Conservation (phyloP, 2,888 invertebrate species). For the Andricus quercusramuli region DNA sequence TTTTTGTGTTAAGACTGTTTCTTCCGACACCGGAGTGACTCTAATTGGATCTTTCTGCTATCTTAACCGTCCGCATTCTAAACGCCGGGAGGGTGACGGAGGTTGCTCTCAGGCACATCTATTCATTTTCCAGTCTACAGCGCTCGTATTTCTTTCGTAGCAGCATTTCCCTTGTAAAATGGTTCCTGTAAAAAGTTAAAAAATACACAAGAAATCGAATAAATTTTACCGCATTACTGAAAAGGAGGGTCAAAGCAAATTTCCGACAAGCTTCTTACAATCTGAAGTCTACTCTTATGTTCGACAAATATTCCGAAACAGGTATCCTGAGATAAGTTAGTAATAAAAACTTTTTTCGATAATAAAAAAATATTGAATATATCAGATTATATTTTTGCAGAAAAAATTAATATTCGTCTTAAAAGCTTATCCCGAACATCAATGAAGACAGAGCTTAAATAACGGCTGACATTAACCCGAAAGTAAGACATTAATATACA, state of each 20-base stretch:
- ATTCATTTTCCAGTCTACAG: background rate
- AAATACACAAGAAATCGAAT: background rate
- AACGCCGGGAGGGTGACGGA: constrained; percentile 14
- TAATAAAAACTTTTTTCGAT: too few relatives aligned
- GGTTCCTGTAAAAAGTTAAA: background rate
- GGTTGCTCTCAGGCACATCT: constrained; percentile 4
- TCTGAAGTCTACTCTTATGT: too few relatives aligned
- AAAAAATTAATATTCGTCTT: too few relatives aligned
- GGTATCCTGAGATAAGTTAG: too few relatives aligned
- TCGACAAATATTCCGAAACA: too few relatives aligned
- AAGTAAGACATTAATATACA: background rate
- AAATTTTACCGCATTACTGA: background rate
- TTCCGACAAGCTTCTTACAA: too few relatives aligned
- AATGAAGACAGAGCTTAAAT: too few relatives aligned
- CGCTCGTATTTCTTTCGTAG: background rate
- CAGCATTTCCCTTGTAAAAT: background rate
- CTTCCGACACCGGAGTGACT: constrained; percentile 19
- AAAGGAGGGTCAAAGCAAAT: too few relatives aligned
- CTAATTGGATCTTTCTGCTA: constrained; percentile 32
- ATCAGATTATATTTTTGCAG: too few relatives aligned
- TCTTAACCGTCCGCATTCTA: constrained; percentile 33
- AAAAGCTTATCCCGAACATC: too few relatives aligned
- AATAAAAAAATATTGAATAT: too few relatives aligned
- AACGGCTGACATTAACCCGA: too few relatives aligned
- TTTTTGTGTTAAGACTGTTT: constrained; percentile 9